Evolutionary conservation across 2,797 vertebrate species (phyloP), one percentile per base, ranked within the genome.

Genomic region (Sphaeramia orbicularis): DNA sequence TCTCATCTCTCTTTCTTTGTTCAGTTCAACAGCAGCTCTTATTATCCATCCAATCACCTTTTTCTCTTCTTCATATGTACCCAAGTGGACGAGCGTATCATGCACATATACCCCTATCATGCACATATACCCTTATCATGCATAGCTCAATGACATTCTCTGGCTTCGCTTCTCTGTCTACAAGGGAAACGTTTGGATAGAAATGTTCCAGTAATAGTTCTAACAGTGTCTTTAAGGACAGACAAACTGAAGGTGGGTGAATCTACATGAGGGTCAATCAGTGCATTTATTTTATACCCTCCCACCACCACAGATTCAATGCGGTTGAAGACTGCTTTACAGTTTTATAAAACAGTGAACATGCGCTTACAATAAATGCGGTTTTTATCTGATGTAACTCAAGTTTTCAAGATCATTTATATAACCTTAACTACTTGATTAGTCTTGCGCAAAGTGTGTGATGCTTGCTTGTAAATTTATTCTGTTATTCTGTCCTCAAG

Each of bases 1-100:
- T 74, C 85, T 86, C 81, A 81, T 88, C 85, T 86, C 78, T 80
- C 64, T 53, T 78, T 73, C 86, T 90, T 89, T 89, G 86, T 90
- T 88, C 83, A 71, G 65, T 86, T 81, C 74, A 80, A 80, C 83
- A 84, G 71, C 62, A 60, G 62, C 73, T 85, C 80, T 88, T 89
- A 89, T 84, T 71, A 74, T 65, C 83, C 16, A 30, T 70, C 84
- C 75, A 80, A 85, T 84, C 77, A 76, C 71, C 57, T 62, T 71
- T 78, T 47, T 45, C 53, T 71, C 40, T 56, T 69, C 54, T 65
- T 70, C 44, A 51, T 51, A 57, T 69, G 48, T 57, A 61, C 67
- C 70, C 55, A 16, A 74, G 66, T 57, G 64, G 57, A 40, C 24
- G 7, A 35, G 73, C 68, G 74, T 62, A 75, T 58, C 38, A 53